Percentiles rank a stretch among this genome's conserved stretches.
Conservation (phyloP, 2,888 invertebrate species). For the Catocala sponsa region DNA sequence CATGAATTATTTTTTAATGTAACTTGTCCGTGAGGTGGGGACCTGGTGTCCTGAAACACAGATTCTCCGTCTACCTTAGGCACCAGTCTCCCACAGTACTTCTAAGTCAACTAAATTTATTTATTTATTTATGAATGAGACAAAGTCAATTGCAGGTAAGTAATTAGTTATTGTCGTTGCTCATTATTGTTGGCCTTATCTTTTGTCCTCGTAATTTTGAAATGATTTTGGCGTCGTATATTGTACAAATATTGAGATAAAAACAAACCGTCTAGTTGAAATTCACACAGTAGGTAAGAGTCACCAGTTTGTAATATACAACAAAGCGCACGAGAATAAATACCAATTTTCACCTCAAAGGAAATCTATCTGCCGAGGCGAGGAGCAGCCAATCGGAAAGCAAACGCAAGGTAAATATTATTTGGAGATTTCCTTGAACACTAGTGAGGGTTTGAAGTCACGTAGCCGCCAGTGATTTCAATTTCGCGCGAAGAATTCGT, state of each 20-base stretch:
- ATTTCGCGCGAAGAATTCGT: slow-evolving; percentile 70
- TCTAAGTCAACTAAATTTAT: too few species aligned
- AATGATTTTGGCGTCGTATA: too few species aligned
- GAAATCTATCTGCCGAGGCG: slow-evolving; percentile 63
- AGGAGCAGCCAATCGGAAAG: slow-evolving; percentile 67
- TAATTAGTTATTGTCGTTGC: too few species aligned
- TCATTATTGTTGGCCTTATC: too few species aligned
- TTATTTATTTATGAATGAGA: too few species aligned
- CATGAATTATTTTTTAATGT: too few species aligned
- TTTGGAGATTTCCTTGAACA: slow-evolving; percentile 74
- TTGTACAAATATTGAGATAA: background rate
- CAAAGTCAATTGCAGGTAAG: too few species aligned
- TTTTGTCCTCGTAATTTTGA: too few species aligned
- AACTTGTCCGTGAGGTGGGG: too few species aligned
- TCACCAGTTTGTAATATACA: slow-evolving; percentile 47
- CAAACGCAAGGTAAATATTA: slow-evolving; percentile 77
- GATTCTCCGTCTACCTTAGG: too few species aligned
- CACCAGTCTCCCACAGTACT: too few species aligned
- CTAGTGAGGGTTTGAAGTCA: slow-evolving; percentile 77
- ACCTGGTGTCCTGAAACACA: too few species aligned
- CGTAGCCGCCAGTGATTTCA: slow-evolving; percentile 79
- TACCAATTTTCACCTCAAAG: slow-evolving; percentile 78
- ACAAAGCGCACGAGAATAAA: slow-evolving; percentile 70
- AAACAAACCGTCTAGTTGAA: slow-evolving; percentile 11
- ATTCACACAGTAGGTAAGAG: slow-evolving; percentile 3